Conservation (phyloP, 2,888 invertebrate species). For the Epinotia brunnichana region DNA sequence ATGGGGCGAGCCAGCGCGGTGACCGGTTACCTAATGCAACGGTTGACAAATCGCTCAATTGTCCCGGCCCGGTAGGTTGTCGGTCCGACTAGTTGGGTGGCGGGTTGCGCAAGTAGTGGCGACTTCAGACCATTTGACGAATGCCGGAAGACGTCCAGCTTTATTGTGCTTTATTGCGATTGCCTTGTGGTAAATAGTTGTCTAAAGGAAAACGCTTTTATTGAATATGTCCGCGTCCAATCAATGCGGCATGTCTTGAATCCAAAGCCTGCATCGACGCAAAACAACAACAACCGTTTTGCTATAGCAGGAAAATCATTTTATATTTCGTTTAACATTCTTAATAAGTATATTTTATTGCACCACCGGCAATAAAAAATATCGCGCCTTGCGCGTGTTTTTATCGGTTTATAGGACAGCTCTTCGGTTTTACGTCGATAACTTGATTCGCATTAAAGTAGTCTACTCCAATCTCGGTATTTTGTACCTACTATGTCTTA, state of each 20-base stretch:
- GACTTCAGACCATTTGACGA: slow-evolving; percentile 67
- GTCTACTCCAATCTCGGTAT: slow-evolving; percentile 21
- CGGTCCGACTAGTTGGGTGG: slow-evolving; percentile 72
- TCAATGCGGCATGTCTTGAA: slow-evolving; percentile 22
- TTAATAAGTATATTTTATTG: slow-evolving; percentile 41
- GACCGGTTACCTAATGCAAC: slow-evolving; percentile 75
- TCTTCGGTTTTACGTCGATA: slow-evolving; percentile 42
- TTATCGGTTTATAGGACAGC: slow-evolving; percentile 43
- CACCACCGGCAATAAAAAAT: slow-evolving; percentile 38
- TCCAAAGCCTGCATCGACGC: slow-evolving; percentile 10
- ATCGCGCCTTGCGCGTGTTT: slow-evolving; percentile 39
- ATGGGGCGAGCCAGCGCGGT: slow-evolving; percentile 62
- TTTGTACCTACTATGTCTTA: slow-evolving; percentile 26
- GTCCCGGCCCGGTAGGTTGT: slow-evolving; percentile 69
- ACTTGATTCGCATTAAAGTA: slow-evolving; percentile 40
- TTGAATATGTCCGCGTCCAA: slow-evolving; percentile 37
- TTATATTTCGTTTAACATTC: slow-evolving; percentile 38
- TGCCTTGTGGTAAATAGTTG: slow-evolving; percentile 66
- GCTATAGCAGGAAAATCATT: slow-evolving; percentile 24
- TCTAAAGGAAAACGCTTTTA: slow-evolving; percentile 50
- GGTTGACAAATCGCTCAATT: slow-evolving; percentile 83
- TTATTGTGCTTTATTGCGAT: slow-evolving; percentile 77
- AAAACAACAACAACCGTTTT: slow-evolving; percentile 11
- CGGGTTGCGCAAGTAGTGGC: slow-evolving; percentile 69
- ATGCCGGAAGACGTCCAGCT: slow-evolving; percentile 78